phyloP scores from a whole-genome alignment of 1,140 invertebrate genomes.

The Lerema accius region DNA sequence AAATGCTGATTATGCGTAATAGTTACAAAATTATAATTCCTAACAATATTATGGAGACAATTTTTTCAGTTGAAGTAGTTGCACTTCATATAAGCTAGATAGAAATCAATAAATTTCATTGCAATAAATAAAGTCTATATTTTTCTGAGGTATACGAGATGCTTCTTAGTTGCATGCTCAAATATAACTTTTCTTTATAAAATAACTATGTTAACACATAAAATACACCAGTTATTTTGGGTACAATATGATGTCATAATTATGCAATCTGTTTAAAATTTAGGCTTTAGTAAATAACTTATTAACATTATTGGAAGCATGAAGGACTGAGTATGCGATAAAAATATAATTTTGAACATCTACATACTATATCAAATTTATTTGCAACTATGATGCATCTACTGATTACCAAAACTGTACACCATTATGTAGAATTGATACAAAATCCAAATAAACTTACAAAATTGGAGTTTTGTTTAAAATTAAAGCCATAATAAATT shows the following conservation, averaged over 20 bases:
- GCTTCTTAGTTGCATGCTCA: slow-evolving; percentile 25
- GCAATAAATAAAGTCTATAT: slow-evolving; percentile 42
- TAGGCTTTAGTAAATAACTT: not conserved
- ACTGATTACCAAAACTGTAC: slow-evolving; percentile 9
- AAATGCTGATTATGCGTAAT: slow-evolving; percentile 66
- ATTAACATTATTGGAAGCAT: slow-evolving; percentile 22
- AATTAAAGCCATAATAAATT: no score
- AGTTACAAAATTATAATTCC: slow-evolving; percentile 47
- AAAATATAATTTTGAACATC: slow-evolving; percentile 16
- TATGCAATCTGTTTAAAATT: slow-evolving; percentile 1
- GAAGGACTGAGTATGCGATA: slow-evolving; percentile 24
- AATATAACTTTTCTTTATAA: slow-evolving; percentile 11
- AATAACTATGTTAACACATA: slow-evolving; percentile 2
- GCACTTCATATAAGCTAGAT: slow-evolving; percentile 43
- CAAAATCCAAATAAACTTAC: not conserved
- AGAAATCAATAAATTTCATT: slow-evolving; percentile 59
- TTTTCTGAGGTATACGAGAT: slow-evolving; percentile 30
- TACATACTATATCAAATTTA: not conserved
- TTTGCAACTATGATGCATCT: slow-evolving; percentile 31
- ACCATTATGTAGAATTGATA: slow-evolving; percentile 24
- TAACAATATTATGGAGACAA: slow-evolving; percentile 42
- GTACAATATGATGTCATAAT: not conserved
- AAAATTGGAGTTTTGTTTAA: not conserved
- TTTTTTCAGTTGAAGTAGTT: slow-evolving; percentile 30
- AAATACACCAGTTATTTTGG: not conserved